phyloP scores from a whole-genome alignment of 2,113 vertebrate species.

The Condylura cristata region DNA sequence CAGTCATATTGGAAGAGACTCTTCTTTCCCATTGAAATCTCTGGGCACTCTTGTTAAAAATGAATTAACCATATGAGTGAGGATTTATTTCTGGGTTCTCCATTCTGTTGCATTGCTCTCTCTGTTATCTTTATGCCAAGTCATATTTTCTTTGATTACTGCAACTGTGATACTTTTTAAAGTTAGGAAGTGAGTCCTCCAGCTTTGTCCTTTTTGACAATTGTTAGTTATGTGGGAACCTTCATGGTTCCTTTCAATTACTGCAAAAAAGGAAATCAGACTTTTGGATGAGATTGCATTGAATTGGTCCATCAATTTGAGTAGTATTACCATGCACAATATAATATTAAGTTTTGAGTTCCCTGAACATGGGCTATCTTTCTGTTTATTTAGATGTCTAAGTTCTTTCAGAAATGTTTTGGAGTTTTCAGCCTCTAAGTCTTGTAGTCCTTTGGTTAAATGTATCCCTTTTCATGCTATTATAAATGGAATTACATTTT shows the following conservation, averaged over 20 bases:
- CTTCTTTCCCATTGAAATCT: not conserved
- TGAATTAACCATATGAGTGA: not conserved
- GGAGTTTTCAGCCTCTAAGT: not conserved
- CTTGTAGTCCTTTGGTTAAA: conserved; percentile 11
- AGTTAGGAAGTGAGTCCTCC: not conserved
- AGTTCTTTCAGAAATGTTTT: conserved; percentile 3
- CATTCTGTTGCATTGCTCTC: not conserved
- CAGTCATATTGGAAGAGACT: not conserved
- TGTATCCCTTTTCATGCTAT: conserved; percentile 23
- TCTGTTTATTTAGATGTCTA: not conserved
- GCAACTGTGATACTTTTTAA: not conserved
- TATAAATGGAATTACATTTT: not conserved
- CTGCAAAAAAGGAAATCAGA: not conserved
- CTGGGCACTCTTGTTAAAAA: conserved; percentile 2
- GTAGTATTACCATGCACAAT: not conserved
- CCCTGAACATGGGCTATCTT: not conserved
- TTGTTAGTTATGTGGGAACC: not conserved
- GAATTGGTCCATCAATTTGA: not conserved
- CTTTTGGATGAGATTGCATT: not conserved
- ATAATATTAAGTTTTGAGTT: not conserved
- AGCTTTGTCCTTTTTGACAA: not conserved
- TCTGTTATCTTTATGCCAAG: not conserved
- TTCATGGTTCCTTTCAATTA: not conserved
- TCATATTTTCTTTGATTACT: not conserved
- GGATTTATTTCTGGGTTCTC: not conserved